A percentile compares a stretch with the other conserved stretches of the same genome.
Evolutionary conservation across 2,113 vertebrate genomes (phyloP).

Genomic region (Cryptotis parvus): DNA sequence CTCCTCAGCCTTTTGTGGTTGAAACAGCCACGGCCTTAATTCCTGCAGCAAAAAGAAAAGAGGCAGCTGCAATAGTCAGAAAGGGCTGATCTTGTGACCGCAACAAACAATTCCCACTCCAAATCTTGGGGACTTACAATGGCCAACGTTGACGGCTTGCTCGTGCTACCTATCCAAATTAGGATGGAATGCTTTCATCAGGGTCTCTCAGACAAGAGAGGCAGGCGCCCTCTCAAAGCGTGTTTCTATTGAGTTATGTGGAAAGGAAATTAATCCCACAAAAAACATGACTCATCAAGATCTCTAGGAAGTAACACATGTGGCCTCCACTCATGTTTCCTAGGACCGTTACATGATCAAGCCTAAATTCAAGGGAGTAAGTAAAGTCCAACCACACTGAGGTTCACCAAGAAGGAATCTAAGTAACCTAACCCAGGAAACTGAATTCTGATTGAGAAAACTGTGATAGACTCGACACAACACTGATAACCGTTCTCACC

Average conservation of each 20-base stretch:
- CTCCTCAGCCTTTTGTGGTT: background rate
- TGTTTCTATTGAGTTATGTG: background rate
- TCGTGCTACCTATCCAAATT: fast-evolving
- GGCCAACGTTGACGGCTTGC: background rate
- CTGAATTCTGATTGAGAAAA: background rate
- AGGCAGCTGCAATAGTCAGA: background rate
- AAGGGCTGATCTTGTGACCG: fast-evolving
- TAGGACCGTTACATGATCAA: background rate
- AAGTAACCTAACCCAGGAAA: background rate
- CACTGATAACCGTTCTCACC: background rate
- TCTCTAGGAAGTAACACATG: background rate
- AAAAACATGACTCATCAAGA: background rate
- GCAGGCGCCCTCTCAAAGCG: too few species aligned
- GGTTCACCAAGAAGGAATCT: too few species aligned
- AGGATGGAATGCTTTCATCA: background rate
- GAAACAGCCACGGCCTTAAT: background rate
- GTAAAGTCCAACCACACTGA: background rate
- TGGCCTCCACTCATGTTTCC: background rate
- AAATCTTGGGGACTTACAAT: background rate
- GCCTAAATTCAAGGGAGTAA: background rate
- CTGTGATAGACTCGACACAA: background rate
- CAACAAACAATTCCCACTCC: background rate
- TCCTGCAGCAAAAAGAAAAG: background rate
- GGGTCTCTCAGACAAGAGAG: background rate
- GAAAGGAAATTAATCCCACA: background rate